Evolutionary conservation across 2,888 invertebrate genomes (phyloP).

Genomic region (Ctena decussata): DNA sequence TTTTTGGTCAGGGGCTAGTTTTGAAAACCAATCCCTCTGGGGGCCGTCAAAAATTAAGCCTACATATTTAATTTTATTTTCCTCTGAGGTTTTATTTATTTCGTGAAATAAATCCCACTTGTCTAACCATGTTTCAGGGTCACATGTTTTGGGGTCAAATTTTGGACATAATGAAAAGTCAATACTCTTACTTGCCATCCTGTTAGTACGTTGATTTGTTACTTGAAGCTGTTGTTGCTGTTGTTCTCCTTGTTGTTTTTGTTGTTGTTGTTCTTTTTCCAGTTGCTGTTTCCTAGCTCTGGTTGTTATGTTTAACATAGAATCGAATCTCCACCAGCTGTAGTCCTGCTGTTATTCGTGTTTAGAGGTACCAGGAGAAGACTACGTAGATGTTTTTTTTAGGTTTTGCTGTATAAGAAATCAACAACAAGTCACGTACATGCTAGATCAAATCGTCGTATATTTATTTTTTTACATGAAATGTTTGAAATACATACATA

Average conservation of each 20-base stretch:
- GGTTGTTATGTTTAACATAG: background rate
- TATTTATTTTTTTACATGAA: too few relatives aligned
- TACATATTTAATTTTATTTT: conserved; percentile 4
- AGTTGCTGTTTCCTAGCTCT: background rate
- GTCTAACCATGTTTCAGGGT: background rate
- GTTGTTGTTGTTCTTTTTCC: background rate
- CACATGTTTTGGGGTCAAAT: background rate
- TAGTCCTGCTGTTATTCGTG: background rate
- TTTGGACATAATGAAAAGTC: background rate
- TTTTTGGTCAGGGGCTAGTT: background rate
- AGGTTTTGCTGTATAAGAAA: background rate
- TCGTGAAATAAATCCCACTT: background rate
- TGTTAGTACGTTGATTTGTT: background rate
- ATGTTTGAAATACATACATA: too few relatives aligned
- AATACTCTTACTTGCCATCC: background rate
- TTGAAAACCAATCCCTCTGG: background rate
- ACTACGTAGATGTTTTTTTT: too few relatives aligned
- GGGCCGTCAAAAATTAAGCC: conserved; percentile 2
- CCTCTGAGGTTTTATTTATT: background rate
- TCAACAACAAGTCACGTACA: too few relatives aligned
- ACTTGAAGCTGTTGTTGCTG: background rate
- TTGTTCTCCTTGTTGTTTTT: background rate
- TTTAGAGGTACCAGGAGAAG: background rate
- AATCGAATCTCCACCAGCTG: background rate
- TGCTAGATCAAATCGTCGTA: too few relatives aligned